phyloP scores from a whole-genome alignment of 2,797 vertebrate genomes.

The Carduelis carduelis region DNA sequence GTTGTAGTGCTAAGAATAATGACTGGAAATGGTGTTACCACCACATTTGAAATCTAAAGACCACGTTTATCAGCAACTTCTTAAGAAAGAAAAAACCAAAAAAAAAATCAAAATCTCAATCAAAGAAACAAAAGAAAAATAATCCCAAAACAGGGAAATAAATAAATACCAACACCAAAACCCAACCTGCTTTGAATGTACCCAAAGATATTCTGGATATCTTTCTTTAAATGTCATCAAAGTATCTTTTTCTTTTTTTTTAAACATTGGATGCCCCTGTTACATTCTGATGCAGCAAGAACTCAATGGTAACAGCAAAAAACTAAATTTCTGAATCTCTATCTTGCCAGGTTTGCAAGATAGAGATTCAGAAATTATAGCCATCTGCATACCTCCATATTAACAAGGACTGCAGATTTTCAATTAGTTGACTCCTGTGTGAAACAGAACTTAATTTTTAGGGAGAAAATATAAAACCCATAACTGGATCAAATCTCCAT shows the following conservation, averaged over 20 bases:
- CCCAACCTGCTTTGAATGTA: background rate
- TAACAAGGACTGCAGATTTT: background rate
- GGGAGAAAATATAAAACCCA: background rate
- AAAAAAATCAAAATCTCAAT: rapidly evolving
- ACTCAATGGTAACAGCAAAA: background rate
- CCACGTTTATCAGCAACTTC: background rate
- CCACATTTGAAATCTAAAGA: background rate
- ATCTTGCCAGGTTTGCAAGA: rapidly evolving
- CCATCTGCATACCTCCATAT: rapidly evolving
- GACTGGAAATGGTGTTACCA: background rate
- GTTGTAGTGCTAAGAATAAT: background rate
- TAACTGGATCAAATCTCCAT: background rate
- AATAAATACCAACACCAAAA: no score
- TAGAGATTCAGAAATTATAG: background rate
- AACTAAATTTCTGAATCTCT: no score
- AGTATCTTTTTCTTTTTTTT: background rate
- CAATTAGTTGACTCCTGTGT: background rate
- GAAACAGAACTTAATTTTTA: background rate
- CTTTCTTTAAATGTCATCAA: background rate
- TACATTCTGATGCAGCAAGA: background rate
- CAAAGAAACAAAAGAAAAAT: background rate
- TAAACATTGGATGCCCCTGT: background rate
- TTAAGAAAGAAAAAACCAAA: background rate
- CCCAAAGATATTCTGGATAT: rapidly evolving
- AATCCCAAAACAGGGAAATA: rapidly evolving